These are phyloP conservation scores for Zoroaster sp. DNA, from an alignment of 53 echinoderm and acorn worm genomes.

Conservation along the genomic window DNA sequence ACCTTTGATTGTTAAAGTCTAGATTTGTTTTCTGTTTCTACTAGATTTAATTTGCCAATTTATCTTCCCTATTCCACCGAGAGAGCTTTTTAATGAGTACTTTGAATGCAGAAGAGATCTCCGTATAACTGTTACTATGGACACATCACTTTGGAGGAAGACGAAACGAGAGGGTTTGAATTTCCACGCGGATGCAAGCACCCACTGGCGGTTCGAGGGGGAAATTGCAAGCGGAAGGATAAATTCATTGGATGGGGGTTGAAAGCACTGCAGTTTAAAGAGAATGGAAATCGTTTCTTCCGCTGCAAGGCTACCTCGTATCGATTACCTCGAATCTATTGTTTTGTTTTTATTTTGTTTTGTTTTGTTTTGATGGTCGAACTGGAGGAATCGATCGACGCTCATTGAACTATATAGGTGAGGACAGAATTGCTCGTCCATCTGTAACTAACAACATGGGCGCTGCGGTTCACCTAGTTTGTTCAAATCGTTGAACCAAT, in stretches of 20 bases:
- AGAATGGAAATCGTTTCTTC: neutral
- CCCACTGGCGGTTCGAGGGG: neutral
- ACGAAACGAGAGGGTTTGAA: neutral
- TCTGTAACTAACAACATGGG: constrained; percentile 1
- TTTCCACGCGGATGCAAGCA: neutral
- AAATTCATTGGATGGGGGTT: neutral
- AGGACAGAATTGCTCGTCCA: neutral
- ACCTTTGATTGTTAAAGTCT: no score
- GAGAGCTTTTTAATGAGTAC: neutral
- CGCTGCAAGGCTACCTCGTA: neutral
- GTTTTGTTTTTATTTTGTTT: neutral
- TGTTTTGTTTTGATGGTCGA: no score
- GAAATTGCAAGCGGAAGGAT: neutral
- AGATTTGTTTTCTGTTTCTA: no score
- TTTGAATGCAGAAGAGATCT: neutral
- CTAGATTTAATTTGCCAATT: no score
- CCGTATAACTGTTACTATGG: neutral
- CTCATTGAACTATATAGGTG: neutral
- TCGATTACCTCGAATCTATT: neutral
- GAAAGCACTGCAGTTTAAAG: neutral
- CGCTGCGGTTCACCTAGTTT: constrained; percentile 14
- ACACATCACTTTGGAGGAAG: neutral
- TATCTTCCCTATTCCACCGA: neutral
- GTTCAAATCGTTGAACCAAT: neutral
- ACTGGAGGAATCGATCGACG: neutral